Base-by-base conservation (phyloP, 2,113 vertebrate species). In the Pangasianodon hypophthalmus region DNA sequence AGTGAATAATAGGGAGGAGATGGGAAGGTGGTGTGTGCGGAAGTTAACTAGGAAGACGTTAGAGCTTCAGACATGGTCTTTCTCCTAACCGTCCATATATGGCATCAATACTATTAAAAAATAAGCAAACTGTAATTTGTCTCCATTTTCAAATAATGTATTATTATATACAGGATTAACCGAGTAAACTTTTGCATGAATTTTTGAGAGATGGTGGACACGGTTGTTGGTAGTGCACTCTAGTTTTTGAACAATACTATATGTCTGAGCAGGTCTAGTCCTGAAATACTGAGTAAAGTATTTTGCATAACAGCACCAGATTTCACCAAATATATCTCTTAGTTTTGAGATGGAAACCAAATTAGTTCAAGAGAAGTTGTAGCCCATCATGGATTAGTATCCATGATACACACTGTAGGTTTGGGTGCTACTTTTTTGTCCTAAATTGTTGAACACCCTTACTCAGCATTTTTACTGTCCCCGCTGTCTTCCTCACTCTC, bases 381-480 rank as follows among this genome's bases (percentile, higher is more conserved):
- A 46, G 37, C 44, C 8, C 41, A 24, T 77, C 9, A 21, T 46
- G 19, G 14, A 29, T 48, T 48, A 50, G 41, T n/a, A 81, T 81
- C 16, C 14, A 54, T 81, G 11, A 50, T 52, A n/a, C 77, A 50
- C 75, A 79, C 46, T 50, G 77, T n/a, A 32, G 52, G 48, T 50
- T 29, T 80, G 48, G 77, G 32, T 84, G 58, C 54, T 64, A 13
- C 37, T 84, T 62, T 80, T 50, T 7, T n/a, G 11, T 80, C 77
- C 13, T 81, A 9, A 19, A 32, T 32, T n/a, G 7, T 81, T 54
- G 16, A 16, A 81, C 29, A 81, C 14, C 14, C 95, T 95, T 95
- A 96, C 95, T 94, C 92, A 0, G 64, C 29, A 0, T 56, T 90
- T 75, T 89, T 92, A 84, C 86, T 89, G 44, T 92, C 87, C 16